Percentiles rank a stretch among this genome's conserved stretches.
These are phyloP conservation scores for Bostrychus sinensis DNA, from an alignment of 2,113 vertebrate species.

Conservation along the genomic window DNA sequence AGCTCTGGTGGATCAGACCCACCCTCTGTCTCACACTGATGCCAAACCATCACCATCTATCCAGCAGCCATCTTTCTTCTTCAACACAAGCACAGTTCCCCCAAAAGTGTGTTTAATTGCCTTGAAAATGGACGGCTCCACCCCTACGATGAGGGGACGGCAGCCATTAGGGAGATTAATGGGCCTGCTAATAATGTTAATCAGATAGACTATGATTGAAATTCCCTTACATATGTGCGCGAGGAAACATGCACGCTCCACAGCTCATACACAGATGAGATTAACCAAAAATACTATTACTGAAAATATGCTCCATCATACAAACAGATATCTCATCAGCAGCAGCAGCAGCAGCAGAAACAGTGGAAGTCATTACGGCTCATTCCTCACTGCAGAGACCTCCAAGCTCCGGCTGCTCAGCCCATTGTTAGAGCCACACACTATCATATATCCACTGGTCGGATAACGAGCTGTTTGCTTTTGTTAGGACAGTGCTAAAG, in stretches of 20 bases:
- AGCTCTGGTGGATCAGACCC: slow-evolving; percentile 23
- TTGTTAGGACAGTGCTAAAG: slow-evolving; percentile 3
- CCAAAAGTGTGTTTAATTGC: slow-evolving; percentile 71
- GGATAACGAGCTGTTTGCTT: slow-evolving; percentile 12
- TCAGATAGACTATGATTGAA: slow-evolving; percentile 73
- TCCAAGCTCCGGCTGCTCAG: background rate
- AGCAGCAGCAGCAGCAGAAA: slow-evolving; percentile 19
- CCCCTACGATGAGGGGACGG: slow-evolving; percentile 72
- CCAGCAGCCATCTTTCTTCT: slow-evolving; percentile 32
- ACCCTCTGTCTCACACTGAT: slow-evolving; percentile 42
- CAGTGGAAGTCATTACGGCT: slow-evolving; percentile 2
- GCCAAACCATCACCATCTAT: slow-evolving; percentile 29
- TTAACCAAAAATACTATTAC: slow-evolving; percentile 41
- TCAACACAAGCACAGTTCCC: slow-evolving; percentile 18
- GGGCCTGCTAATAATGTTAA: slow-evolving; percentile 78
- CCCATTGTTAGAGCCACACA: slow-evolving; percentile 1
- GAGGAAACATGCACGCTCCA: slow-evolving; percentile 3
- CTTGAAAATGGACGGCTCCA: slow-evolving; percentile 73
- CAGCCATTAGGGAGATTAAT: slow-evolving; percentile 79
- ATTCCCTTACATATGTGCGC: slow-evolving; percentile 57
- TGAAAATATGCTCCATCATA: slow-evolving; percentile 28
- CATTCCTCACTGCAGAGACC: background rate
- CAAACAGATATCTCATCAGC: slow-evolving; percentile 46
- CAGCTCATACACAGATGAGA: slow-evolving; percentile 24
- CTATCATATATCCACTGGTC: background rate